Percentiles rank a stretch among this genome's conserved stretches.
Conservation (phyloP, 2,888 invertebrate genomes). For the Dasysyrphus tricinctus region DNA sequence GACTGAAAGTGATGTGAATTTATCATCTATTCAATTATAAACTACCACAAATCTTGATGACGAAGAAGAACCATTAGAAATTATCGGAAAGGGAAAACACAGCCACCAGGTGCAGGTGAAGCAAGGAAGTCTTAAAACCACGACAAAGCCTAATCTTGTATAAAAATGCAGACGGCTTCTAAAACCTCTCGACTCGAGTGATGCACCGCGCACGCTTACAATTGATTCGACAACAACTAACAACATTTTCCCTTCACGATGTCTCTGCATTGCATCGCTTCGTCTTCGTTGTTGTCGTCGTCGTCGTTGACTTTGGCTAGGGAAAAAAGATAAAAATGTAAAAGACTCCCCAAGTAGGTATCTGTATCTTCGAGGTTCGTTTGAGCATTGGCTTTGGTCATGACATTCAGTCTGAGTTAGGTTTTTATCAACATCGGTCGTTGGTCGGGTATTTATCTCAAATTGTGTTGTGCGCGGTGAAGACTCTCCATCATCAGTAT, state of each 20-base stretch:
- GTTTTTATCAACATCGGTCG: slow-evolving; percentile 69
- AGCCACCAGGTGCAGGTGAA: background rate
- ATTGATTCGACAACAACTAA: slow-evolving; percentile 9
- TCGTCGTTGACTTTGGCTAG: background rate
- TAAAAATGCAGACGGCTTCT: slow-evolving; percentile 6
- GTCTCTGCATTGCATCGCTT: background rate
- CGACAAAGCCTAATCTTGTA: background rate
- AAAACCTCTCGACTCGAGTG: background rate
- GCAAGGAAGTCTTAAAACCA: slow-evolving; percentile 9
- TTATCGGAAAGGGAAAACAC: slow-evolving; percentile 17
- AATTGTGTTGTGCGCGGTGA: background rate
- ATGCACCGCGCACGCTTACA: background rate
- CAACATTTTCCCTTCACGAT: slow-evolving; percentile 1
- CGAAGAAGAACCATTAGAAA: background rate
- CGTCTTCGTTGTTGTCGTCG: background rate
- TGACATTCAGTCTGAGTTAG: slow-evolving; percentile 74
- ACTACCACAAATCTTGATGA: background rate
- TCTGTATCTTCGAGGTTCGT: slow-evolving; percentile 46
- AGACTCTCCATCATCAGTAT: slow-evolving; percentile 3
- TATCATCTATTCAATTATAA: slow-evolving; percentile 6
- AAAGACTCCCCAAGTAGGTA: slow-evolving; percentile 12
- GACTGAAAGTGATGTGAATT: background rate
- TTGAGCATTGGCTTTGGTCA: slow-evolving; percentile 66
- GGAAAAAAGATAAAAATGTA: slow-evolving; percentile 42
- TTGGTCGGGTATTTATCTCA: slow-evolving; percentile 40